Conservation (phyloP, 23 tunicate genomes). For the Botrylloides violaceus region DNA sequence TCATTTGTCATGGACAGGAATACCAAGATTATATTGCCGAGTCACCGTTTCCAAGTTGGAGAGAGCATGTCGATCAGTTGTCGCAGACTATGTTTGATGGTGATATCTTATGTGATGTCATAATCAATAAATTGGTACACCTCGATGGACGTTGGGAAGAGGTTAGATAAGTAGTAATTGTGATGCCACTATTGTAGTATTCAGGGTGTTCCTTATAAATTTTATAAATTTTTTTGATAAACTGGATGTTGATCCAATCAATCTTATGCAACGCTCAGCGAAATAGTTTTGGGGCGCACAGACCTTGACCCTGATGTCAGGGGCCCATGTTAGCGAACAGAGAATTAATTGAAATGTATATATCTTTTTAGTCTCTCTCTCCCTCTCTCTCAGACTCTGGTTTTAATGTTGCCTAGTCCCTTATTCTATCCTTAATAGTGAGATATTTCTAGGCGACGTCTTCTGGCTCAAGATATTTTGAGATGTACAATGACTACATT, state of each 20-base stretch:
- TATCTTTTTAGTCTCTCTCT: no score
- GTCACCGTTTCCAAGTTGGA: not conserved
- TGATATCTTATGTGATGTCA: constrained; percentile 23
- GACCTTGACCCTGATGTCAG: no score
- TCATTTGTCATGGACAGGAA: no score
- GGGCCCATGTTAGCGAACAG: not conserved
- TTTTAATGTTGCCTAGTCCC: no score
- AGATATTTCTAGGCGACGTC: not conserved
- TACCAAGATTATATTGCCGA: constrained; percentile 1
- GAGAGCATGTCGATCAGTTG: constrained; percentile 18
- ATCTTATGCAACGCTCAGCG: no score
- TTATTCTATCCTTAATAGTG: no score
- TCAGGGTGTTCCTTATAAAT: no score
- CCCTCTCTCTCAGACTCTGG: no score
- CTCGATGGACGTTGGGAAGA: constrained; percentile 15
- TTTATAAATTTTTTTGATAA: no score
- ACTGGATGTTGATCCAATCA: no score
- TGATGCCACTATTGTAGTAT: no score
- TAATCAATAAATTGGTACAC: not conserved
- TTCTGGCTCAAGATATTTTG: not conserved
- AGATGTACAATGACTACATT: not conserved
- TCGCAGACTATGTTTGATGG: constrained; percentile 24
- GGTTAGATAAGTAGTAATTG: constrained; percentile 13
- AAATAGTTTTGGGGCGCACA: no score
- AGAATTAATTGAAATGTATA: not conserved